These are phyloP conservation scores for Manis crassicaudata DNA, from an alignment of 2,797 vertebrate species.

Conservation along the genomic window DNA sequence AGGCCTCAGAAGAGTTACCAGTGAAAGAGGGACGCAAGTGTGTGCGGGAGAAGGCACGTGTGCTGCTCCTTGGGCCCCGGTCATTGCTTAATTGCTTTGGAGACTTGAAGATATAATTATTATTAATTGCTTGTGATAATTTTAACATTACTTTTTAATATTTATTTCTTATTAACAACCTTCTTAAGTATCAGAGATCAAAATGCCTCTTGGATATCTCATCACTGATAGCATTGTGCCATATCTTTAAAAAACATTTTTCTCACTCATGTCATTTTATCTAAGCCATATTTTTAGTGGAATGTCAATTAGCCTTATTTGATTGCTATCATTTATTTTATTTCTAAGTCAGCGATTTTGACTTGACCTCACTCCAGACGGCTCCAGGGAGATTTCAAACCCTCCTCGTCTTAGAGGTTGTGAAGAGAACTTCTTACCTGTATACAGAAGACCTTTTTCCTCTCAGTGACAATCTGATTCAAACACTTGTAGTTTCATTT, in stretches of 20 bases:
- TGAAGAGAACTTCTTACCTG: neutral
- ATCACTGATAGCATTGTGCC: neutral
- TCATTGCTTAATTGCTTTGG: slow-evolving; percentile 72
- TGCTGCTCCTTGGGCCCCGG: neutral
- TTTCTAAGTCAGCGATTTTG: slow-evolving; percentile 48
- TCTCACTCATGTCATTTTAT: slow-evolving; percentile 43
- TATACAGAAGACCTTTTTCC: neutral
- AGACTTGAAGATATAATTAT: slow-evolving; percentile 69
- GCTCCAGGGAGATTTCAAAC: neutral
- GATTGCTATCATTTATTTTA: slow-evolving; percentile 37
- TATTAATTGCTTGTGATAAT: slow-evolving; percentile 80
- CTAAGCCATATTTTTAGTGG: slow-evolving; percentile 48
- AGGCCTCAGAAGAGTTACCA: rapidly evolving
- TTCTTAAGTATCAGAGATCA: slow-evolving; percentile 53
- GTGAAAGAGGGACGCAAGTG: neutral
- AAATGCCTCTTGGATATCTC: slow-evolving; percentile 37
- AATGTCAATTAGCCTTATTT: slow-evolving; percentile 38
- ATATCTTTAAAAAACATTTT: neutral
- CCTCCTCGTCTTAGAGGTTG: no score
- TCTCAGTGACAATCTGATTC: neutral
- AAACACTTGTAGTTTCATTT: neutral
- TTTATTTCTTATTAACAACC: slow-evolving; percentile 70
- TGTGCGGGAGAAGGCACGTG: neutral
- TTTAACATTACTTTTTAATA: slow-evolving; percentile 52
- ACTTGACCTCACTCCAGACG: neutral